Percentiles rank a stretch among this genome's conserved stretches.
Conservation (phyloP, 2,113 vertebrate species). For the Pachycephala philippinensis region DNA sequence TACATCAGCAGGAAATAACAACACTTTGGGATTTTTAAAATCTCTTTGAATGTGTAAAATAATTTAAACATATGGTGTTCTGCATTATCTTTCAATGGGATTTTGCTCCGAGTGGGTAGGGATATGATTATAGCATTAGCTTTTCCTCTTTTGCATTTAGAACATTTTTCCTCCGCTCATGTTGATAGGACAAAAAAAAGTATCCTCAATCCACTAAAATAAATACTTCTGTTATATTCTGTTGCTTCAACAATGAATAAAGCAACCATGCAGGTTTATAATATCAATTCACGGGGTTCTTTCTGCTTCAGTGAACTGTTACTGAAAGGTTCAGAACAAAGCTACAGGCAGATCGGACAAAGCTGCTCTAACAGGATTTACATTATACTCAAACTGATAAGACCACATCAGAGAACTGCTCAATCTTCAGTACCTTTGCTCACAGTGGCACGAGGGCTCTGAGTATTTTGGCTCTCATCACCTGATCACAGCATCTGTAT, state of each 20-base stretch:
- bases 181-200: background rate
- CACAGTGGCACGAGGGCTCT: constrained; percentile 19
- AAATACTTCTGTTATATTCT: constrained; percentile 72
- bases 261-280: constrained; percentile 73
- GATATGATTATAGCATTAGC: constrained; percentile 28
- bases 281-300: constrained; percentile 78
- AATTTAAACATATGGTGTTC: constrained; percentile 47
- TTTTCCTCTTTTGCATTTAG: constrained; percentile 44
- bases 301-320: constrained; percentile 80
- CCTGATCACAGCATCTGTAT: constrained; percentile 57
- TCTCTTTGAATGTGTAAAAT: constrained; percentile 26
- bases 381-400: constrained; percentile 76
- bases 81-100: constrained; percentile 19
- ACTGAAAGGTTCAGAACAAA: constrained; percentile 80
- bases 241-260: constrained; percentile 71
- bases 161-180: background rate
- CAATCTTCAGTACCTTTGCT: constrained; percentile 56
- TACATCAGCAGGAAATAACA: constrained; percentile 14
- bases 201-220: constrained; percentile 64
- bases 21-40: constrained; percentile 4
- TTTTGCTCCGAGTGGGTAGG: background rate
- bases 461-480: constrained; percentile 28
- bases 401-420: constrained; percentile 70
- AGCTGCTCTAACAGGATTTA: constrained; percentile 76
- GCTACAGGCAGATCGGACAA: constrained; percentile 77